Evolutionary conservation across 2,888 invertebrate genomes (phyloP).

Genomic region (Prosopocoilus inquinatus): DNA sequence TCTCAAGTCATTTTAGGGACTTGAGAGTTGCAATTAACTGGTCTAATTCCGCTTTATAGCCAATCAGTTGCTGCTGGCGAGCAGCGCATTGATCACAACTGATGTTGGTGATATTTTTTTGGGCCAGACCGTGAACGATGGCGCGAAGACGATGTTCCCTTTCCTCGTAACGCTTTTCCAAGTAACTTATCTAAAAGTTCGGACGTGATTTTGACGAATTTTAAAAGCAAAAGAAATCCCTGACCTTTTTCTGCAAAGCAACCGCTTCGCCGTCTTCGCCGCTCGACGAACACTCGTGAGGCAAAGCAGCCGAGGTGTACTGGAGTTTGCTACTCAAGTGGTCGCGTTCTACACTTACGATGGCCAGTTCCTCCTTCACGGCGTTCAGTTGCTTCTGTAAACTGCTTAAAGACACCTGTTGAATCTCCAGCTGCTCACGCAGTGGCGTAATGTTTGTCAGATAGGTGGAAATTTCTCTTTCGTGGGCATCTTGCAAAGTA

Average conservation of each 20-base stretch:
- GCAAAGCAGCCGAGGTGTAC: slow-evolving; percentile 22
- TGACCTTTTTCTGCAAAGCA: slow-evolving; percentile 40
- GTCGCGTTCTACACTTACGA: slow-evolving; percentile 56
- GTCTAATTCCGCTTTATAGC: slow-evolving; percentile 50
- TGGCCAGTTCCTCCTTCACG: slow-evolving; percentile 53
- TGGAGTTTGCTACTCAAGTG: slow-evolving; percentile 52
- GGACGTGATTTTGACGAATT: background rate
- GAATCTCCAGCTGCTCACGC: slow-evolving; percentile 60
- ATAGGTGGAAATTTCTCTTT: slow-evolving; percentile 68
- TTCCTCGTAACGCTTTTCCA: slow-evolving; percentile 52
- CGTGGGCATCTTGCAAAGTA: slow-evolving; percentile 71
- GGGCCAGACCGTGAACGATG: slow-evolving; percentile 51
- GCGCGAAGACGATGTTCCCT: slow-evolving; percentile 52
- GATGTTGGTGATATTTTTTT: slow-evolving; percentile 44
- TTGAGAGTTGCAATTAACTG: slow-evolving; percentile 48
- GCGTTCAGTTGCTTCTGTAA: slow-evolving; percentile 45
- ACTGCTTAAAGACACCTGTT: slow-evolving; percentile 57
- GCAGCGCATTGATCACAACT: slow-evolving; percentile 49
- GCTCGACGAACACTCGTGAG: slow-evolving; percentile 10
- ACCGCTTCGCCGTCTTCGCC: slow-evolving; percentile 30
- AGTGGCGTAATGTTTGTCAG: slow-evolving; percentile 60
- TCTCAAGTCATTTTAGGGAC: slow-evolving; percentile 36
- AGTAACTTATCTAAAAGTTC: slow-evolving; percentile 42
- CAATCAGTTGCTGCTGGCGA: slow-evolving; percentile 47
- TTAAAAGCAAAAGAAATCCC: slow-evolving; percentile 3